Conservation (phyloP, 1,140 invertebrate species). For the Euwallacea fornicatus region DNA sequence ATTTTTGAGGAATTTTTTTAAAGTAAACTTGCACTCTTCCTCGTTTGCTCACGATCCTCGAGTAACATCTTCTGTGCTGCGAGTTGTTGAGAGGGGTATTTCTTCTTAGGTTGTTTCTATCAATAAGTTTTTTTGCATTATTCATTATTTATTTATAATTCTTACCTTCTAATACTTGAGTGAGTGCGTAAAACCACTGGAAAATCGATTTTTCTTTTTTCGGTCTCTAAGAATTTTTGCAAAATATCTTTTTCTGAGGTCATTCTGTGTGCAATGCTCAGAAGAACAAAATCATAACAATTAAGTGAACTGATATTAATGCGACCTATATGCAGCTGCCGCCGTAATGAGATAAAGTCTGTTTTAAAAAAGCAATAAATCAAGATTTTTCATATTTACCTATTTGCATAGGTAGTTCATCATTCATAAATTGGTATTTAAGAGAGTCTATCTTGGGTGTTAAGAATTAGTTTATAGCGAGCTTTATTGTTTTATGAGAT, state of each 20-base stretch:
- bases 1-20: conserved; percentile 41
- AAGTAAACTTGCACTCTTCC: conserved; percentile 38
- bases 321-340: too few species aligned
- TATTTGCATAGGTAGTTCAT: too few species aligned
- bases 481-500: too few species aligned
- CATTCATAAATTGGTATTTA: too few species aligned
- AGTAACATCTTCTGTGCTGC: conserved; percentile 10
- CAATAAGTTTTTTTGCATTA: neutral
- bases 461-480: too few species aligned
- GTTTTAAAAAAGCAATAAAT: too few species aligned
- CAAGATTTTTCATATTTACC: too few species aligned
- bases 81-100: conserved; percentile 16
- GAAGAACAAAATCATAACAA: too few species aligned
- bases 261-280: neutral
- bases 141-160: neutral
- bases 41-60: conserved; percentile 38
- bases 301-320: too few species aligned
- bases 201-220: conserved; percentile 6
- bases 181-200: conserved; percentile 7
- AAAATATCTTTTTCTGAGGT: conserved; percentile 5
- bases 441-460: too few species aligned
- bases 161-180: neutral
- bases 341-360: too few species aligned
- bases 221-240: neutral
- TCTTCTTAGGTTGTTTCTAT: conserved; percentile 12